Evolutionary conservation across 2,888 invertebrate genomes (phyloP).

Genomic region (Drosophila vallismaia): DNA sequence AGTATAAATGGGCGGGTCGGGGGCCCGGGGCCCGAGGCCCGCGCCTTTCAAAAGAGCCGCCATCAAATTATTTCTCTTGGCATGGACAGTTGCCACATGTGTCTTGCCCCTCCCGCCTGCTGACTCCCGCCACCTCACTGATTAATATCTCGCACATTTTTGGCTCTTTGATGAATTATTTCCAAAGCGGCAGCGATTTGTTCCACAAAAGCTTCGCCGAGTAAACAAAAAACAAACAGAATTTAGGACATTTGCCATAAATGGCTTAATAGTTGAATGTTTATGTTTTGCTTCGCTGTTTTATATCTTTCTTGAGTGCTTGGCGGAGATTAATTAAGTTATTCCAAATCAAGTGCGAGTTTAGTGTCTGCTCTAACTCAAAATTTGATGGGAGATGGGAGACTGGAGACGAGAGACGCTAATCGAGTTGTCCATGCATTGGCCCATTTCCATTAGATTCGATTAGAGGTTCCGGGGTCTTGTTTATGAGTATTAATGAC

Average conservation of each 20-base stretch:
- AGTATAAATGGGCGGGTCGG: not conserved
- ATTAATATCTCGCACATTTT: slow-evolving; percentile 72
- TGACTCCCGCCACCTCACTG: slow-evolving; percentile 21
- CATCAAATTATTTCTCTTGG: slow-evolving; percentile 68
- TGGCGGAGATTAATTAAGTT: slow-evolving; percentile 70
- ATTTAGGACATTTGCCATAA: slow-evolving; percentile 61
- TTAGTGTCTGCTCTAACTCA: not conserved
- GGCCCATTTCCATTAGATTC: slow-evolving; percentile 66
- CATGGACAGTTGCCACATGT: slow-evolving; percentile 65
- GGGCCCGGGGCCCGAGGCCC: not conserved
- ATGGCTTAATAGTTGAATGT: slow-evolving; percentile 43
- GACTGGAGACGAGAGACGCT: slow-evolving; percentile 7
- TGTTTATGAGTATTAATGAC: slow-evolving; percentile 74
- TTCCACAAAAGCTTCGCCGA: slow-evolving; percentile 44
- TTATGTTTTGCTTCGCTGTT: slow-evolving; percentile 61
- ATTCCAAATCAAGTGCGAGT: slow-evolving; percentile 35
- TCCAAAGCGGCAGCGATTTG: slow-evolving; percentile 55
- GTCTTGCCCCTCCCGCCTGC: slow-evolving; percentile 24
- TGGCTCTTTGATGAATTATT: slow-evolving; percentile 74
- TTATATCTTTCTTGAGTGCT: slow-evolving; percentile 66
- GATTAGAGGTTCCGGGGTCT: slow-evolving; percentile 58
- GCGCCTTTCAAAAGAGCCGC: slow-evolving; percentile 67
- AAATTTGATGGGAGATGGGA: not conserved
- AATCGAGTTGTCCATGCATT: slow-evolving; percentile 60
- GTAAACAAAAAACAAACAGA: slow-evolving; percentile 59